Percentiles rank a stretch among this genome's conserved stretches.
Conservation (phyloP, 2,797 vertebrate species). For the Alca torda region DNA sequence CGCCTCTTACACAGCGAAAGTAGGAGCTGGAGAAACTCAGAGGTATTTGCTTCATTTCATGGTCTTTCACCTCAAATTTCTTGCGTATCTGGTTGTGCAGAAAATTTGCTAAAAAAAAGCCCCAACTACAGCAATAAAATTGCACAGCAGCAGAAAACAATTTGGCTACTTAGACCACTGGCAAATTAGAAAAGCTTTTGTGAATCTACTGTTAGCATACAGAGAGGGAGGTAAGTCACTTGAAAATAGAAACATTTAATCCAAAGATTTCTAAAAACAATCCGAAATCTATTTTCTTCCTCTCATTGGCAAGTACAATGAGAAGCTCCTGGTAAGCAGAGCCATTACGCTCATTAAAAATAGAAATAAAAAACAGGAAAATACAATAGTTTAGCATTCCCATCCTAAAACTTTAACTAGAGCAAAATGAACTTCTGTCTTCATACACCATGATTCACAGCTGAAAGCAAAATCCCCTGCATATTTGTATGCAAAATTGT, state of each 20-base stretch:
- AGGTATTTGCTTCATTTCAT: neutral
- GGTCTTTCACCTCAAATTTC: neutral
- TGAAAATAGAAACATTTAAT: neutral
- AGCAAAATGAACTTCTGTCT: neutral
- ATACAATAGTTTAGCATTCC: neutral
- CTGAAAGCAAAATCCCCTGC: neutral
- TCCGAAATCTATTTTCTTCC: neutral
- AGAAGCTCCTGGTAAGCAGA: neutral
- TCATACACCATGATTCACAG: neutral
- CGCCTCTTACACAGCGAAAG: neutral
- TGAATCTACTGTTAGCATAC: neutral
- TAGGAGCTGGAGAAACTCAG: neutral
- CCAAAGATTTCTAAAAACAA: neutral
- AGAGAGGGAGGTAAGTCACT: neutral
- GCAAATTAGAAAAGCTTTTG: neutral
- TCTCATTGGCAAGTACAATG: neutral
- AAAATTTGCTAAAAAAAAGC: neutral
- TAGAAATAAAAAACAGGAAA: neutral
- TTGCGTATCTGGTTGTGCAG: neutral
- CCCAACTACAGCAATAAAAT: neutral
- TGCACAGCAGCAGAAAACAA: neutral
- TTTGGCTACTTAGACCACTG: neutral
- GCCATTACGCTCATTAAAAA: neutral
- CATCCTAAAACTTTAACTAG: neutral
- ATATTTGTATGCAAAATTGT: neutral